phyloP scores from a whole-genome alignment of 1,140 invertebrate species.

The Drosophila varians region DNA sequence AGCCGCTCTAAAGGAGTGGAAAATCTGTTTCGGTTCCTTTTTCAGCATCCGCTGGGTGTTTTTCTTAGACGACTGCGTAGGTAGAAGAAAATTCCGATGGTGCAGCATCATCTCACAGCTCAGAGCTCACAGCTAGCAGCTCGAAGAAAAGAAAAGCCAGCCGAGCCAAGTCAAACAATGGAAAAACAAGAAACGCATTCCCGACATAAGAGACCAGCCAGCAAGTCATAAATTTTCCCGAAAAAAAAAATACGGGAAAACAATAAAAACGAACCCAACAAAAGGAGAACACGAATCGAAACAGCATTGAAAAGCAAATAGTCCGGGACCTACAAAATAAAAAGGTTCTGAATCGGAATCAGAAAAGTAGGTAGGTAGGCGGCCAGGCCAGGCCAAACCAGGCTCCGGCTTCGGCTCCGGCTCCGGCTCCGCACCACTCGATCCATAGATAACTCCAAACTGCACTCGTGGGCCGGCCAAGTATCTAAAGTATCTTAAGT shows the following conservation, averaged over 20 bases:
- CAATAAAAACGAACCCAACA: conserved; percentile 41
- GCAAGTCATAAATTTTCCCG: conserved; percentile 75
- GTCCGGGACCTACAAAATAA: conserved; percentile 46
- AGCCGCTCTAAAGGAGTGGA: conserved; percentile 62
- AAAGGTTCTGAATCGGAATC: conserved; percentile 46
- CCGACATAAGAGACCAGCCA: conserved; percentile 64
- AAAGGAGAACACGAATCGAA: conserved; percentile 52
- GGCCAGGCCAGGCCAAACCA: too few species aligned
- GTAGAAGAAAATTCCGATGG: conserved; percentile 44
- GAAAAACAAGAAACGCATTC: conserved; percentile 72
- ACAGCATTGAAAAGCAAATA: conserved; percentile 74
- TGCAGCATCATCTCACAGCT: conserved; percentile 32
- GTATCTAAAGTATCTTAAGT: conserved; percentile 54
- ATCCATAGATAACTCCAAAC: conserved; percentile 32
- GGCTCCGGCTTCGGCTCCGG: too few species aligned
- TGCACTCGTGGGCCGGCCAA: conserved; percentile 34
- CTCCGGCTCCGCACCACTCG: conserved; percentile 18
- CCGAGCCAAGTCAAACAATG: conserved; percentile 45
- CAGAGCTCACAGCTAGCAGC: conserved; percentile 12
- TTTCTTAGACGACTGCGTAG: conserved; percentile 41
- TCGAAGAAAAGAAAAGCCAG: conserved; percentile 40
- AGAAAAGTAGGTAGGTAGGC: conserved; percentile 35
- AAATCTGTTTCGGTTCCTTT: conserved; percentile 33
- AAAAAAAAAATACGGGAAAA: conserved; percentile 51
- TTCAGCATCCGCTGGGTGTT: conserved; percentile 10